These are phyloP conservation scores for Danio tinwini DNA, from an alignment of 2,797 vertebrate species.

Conservation along the genomic window DNA sequence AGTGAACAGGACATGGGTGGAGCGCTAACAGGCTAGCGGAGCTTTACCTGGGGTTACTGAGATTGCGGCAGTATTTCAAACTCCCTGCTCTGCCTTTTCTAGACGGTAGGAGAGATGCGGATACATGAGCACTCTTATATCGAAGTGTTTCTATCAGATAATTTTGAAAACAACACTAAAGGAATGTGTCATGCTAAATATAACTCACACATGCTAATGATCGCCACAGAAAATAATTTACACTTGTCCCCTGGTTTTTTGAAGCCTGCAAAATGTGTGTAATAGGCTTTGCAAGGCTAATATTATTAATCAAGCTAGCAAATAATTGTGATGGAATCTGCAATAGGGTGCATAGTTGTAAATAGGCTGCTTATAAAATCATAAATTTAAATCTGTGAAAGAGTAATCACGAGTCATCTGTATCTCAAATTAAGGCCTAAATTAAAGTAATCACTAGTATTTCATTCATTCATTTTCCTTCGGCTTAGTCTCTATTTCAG, in stretches of 20 bases:
- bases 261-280: background rate
- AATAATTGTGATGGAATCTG: background rate
- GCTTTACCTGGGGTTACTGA: conserved; percentile 84
- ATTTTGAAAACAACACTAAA: background rate
- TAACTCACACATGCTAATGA: background rate
- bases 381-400: background rate
- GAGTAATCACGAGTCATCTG: too few species aligned
- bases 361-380: background rate
- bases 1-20: conserved; percentile 53
- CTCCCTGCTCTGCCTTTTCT: conserved; percentile 85
- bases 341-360: background rate
- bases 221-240: conserved; percentile 16
- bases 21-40: conserved; percentile 44
- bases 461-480: too few species aligned
- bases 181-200: background rate
- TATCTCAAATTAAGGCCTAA: too few species aligned
- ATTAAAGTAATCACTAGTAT: too few species aligned
- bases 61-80: conserved; percentile 83
- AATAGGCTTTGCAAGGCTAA: background rate
- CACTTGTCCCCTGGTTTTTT: background rate
- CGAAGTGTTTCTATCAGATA: background rate
- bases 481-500: too few species aligned
- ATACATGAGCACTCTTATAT: conserved; percentile 67
- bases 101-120: conserved; percentile 74
- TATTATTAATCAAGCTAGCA: background rate